These are phyloP conservation scores for Corynorhinus townsendii DNA, from an alignment of 2,113 vertebrate species.

Conservation along the genomic window DNA sequence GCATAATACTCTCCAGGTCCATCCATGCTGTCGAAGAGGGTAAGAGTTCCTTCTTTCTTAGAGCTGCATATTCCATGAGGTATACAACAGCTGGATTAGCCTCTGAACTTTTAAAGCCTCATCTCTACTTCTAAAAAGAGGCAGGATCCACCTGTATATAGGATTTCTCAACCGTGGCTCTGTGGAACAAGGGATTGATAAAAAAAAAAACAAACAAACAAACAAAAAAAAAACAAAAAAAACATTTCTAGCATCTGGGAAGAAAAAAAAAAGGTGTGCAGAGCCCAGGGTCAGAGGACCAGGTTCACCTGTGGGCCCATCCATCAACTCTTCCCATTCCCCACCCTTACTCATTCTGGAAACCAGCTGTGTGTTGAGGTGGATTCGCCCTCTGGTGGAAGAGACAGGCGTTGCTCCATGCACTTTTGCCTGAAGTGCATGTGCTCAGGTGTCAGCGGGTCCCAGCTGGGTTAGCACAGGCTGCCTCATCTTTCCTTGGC, in stretches of 20 bases:
- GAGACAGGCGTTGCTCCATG: not conserved
- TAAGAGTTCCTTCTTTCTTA: not conserved
- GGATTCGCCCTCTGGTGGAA: constrained; percentile 16
- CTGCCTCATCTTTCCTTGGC: not conserved
- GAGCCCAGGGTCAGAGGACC: not conserved
- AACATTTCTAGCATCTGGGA: not conserved
- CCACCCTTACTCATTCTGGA: not conserved
- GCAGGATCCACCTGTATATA: not conserved
- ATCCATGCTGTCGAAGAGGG: not conserved
- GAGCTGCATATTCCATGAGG: not conserved
- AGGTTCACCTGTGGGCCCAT: not conserved
- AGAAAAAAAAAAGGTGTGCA: not conserved
- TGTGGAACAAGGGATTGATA: not conserved
- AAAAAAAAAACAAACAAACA: not conserved
- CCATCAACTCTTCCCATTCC: no score
- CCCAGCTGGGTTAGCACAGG: not conserved
- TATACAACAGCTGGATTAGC: not conserved
- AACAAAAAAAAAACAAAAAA: constrained; percentile 1
- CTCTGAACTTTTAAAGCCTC: not conserved
- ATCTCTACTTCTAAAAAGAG: not conserved
- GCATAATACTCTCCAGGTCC: not conserved
- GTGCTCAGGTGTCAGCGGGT: not conserved
- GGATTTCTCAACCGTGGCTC: not conserved
- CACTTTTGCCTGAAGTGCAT: fast-evolving
- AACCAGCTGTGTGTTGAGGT: not conserved